Conservation (phyloP, 2,888 invertebrate genomes). For the Tenthredo scrophulariae region DNA sequence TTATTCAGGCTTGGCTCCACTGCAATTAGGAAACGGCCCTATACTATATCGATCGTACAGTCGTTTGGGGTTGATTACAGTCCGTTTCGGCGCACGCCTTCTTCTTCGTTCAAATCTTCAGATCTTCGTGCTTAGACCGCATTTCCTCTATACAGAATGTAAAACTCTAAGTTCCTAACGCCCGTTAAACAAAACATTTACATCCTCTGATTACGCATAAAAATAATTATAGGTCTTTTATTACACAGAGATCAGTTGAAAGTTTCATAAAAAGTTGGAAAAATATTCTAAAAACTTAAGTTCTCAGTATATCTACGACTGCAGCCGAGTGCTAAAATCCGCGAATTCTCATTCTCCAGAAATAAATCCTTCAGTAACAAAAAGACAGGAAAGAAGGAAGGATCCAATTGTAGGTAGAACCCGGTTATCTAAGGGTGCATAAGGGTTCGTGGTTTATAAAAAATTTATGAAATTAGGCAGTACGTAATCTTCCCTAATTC, state of each 20-base stretch:
- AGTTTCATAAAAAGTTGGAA: neutral
- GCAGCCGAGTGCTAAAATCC: neutral
- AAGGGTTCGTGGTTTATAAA: neutral
- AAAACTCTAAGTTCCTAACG: neutral
- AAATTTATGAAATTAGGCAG: neutral
- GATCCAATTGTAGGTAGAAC: neutral
- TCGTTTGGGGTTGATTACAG: conserved; percentile 49
- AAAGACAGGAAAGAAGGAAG: too few species aligned
- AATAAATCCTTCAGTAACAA: neutral
- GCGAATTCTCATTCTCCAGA: neutral
- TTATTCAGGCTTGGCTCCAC: conserved; percentile 45
- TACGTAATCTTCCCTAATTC: neutral
- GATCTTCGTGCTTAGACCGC: neutral
- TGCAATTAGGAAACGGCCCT: conserved; percentile 42
- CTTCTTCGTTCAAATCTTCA: conserved; percentile 8
- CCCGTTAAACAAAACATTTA: neutral
- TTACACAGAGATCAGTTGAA: neutral
- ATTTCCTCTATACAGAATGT: neutral
- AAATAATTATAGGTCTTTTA: neutral
- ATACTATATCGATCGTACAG: conserved; percentile 43
- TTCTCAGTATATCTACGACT: neutral
- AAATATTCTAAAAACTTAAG: neutral
- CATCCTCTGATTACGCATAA: neutral
- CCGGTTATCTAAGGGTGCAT: neutral
- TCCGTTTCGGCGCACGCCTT: conserved; percentile 33